Evolutionary conservation across 2,888 invertebrate species (phyloP).

Genomic region (Cecidostiba fungosa): DNA sequence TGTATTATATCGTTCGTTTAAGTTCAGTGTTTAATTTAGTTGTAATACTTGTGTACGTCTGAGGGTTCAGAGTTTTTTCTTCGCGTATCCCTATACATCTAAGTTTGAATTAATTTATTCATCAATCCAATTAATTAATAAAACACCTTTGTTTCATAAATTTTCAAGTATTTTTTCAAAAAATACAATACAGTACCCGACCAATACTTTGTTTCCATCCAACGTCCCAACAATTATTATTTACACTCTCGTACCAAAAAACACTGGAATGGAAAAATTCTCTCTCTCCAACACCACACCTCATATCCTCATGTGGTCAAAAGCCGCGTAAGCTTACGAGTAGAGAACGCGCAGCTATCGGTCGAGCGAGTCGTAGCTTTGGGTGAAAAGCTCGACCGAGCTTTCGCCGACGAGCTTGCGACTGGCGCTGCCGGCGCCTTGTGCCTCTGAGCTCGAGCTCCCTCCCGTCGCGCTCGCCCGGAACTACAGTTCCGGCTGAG

Average conservation of each 20-base stretch:
- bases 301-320: conserved; percentile 43
- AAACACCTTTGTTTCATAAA: no score
- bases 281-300: no score
- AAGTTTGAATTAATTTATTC: no score
- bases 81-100: no score
- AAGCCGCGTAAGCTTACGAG: neutral
- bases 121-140: no score
- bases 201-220: no score
- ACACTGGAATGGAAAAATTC: neutral
- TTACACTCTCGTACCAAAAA: neutral
- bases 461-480: conserved; percentile 71
- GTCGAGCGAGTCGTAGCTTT: conserved; percentile 62
- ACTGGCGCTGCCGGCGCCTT: conserved; percentile 72
- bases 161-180: no score
- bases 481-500: conserved; percentile 73
- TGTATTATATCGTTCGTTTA: neutral
- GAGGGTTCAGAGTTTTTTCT: no score
- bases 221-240: no score
- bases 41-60: no score
- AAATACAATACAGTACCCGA: no score
- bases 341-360: conserved; percentile 31
- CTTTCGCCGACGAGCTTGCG: conserved; percentile 64
- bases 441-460: conserved; percentile 67
- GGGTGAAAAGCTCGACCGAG: conserved; percentile 71
- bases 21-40: no score